Evolutionary conservation across 1,140 invertebrate species (phyloP).

Genomic region (Drosophila tristis): DNA sequence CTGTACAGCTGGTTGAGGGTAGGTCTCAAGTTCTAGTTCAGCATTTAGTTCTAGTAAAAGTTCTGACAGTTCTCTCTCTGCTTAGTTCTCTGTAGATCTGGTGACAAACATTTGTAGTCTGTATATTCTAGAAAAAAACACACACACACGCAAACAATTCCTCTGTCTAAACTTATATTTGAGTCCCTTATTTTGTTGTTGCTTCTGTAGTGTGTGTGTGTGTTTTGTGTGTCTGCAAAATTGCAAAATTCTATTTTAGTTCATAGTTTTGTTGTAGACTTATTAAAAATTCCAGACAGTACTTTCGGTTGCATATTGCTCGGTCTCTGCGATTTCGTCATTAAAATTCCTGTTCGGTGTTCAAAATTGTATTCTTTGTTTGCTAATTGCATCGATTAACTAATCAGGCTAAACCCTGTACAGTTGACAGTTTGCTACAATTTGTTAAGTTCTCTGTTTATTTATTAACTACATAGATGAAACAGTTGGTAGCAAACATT

Average conservation of each 20-base stretch:
- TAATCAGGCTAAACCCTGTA: slow-evolving; percentile 44
- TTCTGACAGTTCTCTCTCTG: slow-evolving; percentile 39
- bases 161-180: slow-evolving; percentile 49
- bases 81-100: slow-evolving; percentile 60
- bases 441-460: slow-evolving; percentile 52
- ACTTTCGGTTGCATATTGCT: slow-evolving; percentile 53
- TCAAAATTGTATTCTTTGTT: slow-evolving; percentile 48
- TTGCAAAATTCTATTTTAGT: slow-evolving; percentile 45
- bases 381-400: slow-evolving; percentile 34
- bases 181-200: slow-evolving; percentile 45
- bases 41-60: slow-evolving; percentile 67
- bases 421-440: slow-evolving; percentile 51
- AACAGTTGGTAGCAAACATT: slow-evolving; percentile 73
- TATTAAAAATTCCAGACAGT: slow-evolving; percentile 53
- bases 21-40: slow-evolving; percentile 45
- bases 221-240: slow-evolving; percentile 24
- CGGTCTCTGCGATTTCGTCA: slow-evolving; percentile 47
- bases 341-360: slow-evolving; percentile 75
- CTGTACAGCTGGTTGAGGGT: slow-evolving; percentile 36
- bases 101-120: slow-evolving; percentile 44
- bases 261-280: slow-evolving; percentile 33
- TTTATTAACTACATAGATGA: slow-evolving; percentile 62
- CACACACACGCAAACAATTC: slow-evolving; percentile 3
- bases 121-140: slow-evolving; percentile 54
- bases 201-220: slow-evolving; percentile 42